These are phyloP conservation scores for Hemistola chrysoprasaria DNA, from an alignment of 2,888 invertebrate genomes.

Conservation along the genomic window DNA sequence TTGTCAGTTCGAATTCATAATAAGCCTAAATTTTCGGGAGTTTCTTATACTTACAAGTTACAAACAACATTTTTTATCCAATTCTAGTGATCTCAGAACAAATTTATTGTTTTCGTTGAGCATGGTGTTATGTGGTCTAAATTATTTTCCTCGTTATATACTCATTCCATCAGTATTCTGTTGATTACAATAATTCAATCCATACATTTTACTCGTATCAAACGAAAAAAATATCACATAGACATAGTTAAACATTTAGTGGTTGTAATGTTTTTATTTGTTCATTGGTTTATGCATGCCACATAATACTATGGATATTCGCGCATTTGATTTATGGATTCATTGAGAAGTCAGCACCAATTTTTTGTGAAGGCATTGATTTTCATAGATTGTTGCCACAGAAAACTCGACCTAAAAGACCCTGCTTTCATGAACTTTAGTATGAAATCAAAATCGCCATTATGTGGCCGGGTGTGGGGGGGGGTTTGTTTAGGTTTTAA, in stretches of 20 bases:
- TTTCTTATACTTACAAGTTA: too few relatives aligned
- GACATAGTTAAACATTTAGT: slow-evolving; percentile 32
- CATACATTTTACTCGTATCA: too few relatives aligned
- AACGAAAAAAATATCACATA: slow-evolving; percentile 26
- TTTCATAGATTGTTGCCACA: not conserved
- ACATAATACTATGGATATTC: slow-evolving; percentile 77
- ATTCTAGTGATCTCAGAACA: slow-evolving; percentile 38
- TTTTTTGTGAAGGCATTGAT: slow-evolving; percentile 62
- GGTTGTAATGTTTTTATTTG: slow-evolving; percentile 34
- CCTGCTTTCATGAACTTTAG: too few relatives aligned
- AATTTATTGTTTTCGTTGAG: slow-evolving; percentile 45
- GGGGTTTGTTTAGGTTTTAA: too few relatives aligned
- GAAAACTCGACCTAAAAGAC: too few relatives aligned
- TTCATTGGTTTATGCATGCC: slow-evolving; percentile 64
- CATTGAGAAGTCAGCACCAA: slow-evolving; percentile 72
- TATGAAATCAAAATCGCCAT: too few relatives aligned
- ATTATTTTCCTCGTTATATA: slow-evolving; percentile 37
- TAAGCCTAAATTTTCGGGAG: too few relatives aligned
- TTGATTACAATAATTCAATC: slow-evolving; percentile 31
- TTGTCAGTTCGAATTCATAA: too few relatives aligned
- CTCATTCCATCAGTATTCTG: slow-evolving; percentile 32
- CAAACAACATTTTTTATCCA: slow-evolving; percentile 8
- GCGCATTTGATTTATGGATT: slow-evolving; percentile 63
- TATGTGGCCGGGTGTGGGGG: too few relatives aligned
- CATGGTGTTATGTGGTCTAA: slow-evolving; percentile 79